A percentile compares a stretch with the other conserved stretches of the same genome.
Conservation (phyloP, 2,797 vertebrate species). For the Arrhamphus sclerolepis region DNA sequence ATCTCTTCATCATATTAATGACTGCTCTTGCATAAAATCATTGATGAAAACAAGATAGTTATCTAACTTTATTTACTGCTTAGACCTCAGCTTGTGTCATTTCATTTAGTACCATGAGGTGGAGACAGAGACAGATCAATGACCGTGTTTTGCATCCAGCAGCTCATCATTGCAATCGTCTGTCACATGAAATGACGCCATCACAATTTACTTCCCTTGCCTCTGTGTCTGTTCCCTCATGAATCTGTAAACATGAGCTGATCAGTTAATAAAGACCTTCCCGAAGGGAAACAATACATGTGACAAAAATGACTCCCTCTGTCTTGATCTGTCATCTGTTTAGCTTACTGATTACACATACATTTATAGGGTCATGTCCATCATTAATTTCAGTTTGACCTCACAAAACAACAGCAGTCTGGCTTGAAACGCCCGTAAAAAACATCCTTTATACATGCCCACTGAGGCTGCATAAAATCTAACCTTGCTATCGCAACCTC, state of each 20-base stretch:
- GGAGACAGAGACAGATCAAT: constrained; percentile 80
- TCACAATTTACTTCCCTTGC: constrained; percentile 50
- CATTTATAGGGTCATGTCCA: constrained; percentile 71
- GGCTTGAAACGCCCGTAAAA: constrained; percentile 68
- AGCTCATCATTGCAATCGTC: constrained; percentile 49
- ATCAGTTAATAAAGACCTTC: constrained; percentile 70
- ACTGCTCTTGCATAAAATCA: constrained; percentile 6
- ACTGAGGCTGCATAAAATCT: constrained; percentile 68
- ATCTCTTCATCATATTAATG: constrained; percentile 18
- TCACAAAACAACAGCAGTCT: constrained; percentile 76
- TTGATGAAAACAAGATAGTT: constrained; percentile 10
- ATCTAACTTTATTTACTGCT: constrained; percentile 9
- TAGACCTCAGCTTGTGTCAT: constrained; percentile 33
- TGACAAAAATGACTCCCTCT: constrained; percentile 51
- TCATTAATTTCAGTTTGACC: constrained; percentile 78
- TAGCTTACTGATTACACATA: constrained; percentile 63
- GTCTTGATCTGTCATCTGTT: constrained; percentile 64
- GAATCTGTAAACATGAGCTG: constrained; percentile 72
- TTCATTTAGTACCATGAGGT: constrained; percentile 67
- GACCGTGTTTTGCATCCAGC: constrained; percentile 38
- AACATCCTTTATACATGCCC: constrained; percentile 57
- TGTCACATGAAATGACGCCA: constrained; percentile 57
- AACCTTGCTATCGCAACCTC: constrained; percentile 68
- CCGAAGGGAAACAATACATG: constrained; percentile 42
- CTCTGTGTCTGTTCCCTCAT: constrained; percentile 61